A percentile compares a stretch with the other conserved stretches of the same genome.
phyloP scores from a whole-genome alignment of 2,888 invertebrate species.

The Molorchus minor region DNA sequence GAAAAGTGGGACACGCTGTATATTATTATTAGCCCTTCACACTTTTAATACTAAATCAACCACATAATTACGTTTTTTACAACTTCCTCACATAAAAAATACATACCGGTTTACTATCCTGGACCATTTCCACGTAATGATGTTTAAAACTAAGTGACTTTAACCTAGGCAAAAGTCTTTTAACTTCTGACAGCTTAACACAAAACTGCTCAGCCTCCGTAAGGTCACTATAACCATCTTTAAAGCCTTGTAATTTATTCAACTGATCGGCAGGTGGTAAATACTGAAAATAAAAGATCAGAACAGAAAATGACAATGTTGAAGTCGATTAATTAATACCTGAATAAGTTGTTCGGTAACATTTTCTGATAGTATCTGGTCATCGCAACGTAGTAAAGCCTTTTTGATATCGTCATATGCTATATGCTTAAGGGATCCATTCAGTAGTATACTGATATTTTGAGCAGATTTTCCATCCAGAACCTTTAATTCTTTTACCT shows the following conservation, averaged over 20 bases:
- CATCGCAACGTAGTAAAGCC: constrained; percentile 87
- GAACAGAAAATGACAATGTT: constrained; percentile 1
- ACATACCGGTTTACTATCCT: constrained; percentile 86
- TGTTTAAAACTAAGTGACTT: constrained; percentile 91
- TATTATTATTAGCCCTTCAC: no score
- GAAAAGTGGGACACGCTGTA: no score
- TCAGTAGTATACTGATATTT: constrained; percentile 85
- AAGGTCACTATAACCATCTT: constrained; percentile 79
- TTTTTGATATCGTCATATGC: constrained; percentile 82
- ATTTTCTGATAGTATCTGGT: constrained; percentile 83
- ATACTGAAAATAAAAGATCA: constrained; percentile 67
- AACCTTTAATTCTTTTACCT: constrained; percentile 89
- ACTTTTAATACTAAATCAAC: no score
- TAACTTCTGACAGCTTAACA: constrained; percentile 88
- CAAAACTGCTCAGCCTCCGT: constrained; percentile 96
- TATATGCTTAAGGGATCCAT: constrained; percentile 88
- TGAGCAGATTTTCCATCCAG: constrained; percentile 94
- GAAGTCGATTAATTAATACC: constrained; percentile 54
- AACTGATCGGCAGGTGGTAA: constrained; percentile 92
- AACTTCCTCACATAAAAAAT: no score
- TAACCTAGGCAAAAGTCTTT: constrained; percentile 84
- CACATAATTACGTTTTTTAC: no score
- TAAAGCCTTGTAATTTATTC: constrained; percentile 81
- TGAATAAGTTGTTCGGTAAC: constrained; percentile 89
- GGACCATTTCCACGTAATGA: constrained; percentile 85